phyloP scores from a whole-genome alignment of 2,113 vertebrate genomes.

The Girardinichthys multiradiatus region DNA sequence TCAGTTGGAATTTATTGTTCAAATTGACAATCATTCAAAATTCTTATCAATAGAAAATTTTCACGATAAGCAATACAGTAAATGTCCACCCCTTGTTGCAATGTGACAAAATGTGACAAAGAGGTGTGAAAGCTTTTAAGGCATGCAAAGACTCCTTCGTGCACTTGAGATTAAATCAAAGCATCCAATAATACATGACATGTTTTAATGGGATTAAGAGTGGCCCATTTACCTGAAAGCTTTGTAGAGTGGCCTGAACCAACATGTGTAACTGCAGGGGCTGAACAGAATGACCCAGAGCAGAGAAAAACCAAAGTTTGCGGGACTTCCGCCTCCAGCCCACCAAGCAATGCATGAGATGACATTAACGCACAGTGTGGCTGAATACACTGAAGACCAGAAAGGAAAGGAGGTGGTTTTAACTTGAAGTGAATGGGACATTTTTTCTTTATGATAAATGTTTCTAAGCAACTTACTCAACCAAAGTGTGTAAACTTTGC shows the following conservation, averaged over 20 bases:
- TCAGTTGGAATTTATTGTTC: too few species aligned
- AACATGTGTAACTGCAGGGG: slow-evolving; percentile 91
- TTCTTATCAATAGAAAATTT: too few species aligned
- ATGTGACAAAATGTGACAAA: too few species aligned
- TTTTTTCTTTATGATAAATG: background rate
- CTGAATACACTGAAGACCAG: slow-evolving; percentile 86
- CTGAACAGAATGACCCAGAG: slow-evolving; percentile 93
- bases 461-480: slow-evolving; percentile 83
- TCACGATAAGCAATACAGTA: too few species aligned
- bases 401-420: background rate
- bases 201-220: background rate
- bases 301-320: slow-evolving; percentile 89
- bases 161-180: background rate
- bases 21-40: too few species aligned
- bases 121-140: too few species aligned
- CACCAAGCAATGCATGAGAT: slow-evolving; percentile 93
- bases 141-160: background rate
- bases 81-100: too few species aligned
- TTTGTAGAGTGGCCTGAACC: slow-evolving; percentile 95
- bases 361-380: slow-evolving; percentile 85
- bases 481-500: slow-evolving; percentile 91
- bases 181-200: background rate
- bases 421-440: background rate
- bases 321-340: slow-evolving; percentile 82
- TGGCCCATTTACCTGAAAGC: slow-evolving; percentile 87